Conservation (phyloP, 2,888 invertebrate genomes). For the Dryobota labecula region DNA sequence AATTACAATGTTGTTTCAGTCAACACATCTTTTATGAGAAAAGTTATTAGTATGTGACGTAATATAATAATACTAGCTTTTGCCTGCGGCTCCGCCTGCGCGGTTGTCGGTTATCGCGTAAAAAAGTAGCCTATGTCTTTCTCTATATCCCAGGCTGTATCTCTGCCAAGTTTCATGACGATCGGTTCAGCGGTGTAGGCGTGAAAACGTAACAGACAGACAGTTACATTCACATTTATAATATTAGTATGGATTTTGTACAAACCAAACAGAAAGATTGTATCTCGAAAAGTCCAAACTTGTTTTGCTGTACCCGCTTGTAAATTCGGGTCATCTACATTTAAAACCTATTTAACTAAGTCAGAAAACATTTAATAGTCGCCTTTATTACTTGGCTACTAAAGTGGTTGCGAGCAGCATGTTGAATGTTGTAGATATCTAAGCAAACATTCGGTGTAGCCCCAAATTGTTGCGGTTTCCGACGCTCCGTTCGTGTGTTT, state of each 20-base stretch:
- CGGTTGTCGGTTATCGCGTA: too few species aligned
- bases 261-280: conserved; percentile 73
- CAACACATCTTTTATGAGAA: conserved; percentile 8
- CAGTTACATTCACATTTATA: too few species aligned
- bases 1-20: neutral
- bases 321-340: conserved; percentile 76
- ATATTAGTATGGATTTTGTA: too few species aligned
- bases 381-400: conserved; percentile 29
- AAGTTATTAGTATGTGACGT: neutral
- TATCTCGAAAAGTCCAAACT: conserved; percentile 73
- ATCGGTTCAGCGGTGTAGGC: too few species aligned
- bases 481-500: conserved; percentile 73
- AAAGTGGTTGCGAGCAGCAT: conserved; percentile 48
- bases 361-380: conserved; percentile 30
- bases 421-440: conserved; percentile 75
- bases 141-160: too few species aligned
- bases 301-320: conserved; percentile 74
- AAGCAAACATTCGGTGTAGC: conserved; percentile 80
- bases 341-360: conserved; percentile 53
- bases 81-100: too few species aligned
- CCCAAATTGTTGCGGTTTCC: conserved; percentile 82
- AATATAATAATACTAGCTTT: too few species aligned
- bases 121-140: too few species aligned
- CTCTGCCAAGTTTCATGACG: too few species aligned
- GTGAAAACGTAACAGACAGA: too few species aligned